Conservation (phyloP, 2,888 invertebrate species). For the Selenia dentaria region DNA sequence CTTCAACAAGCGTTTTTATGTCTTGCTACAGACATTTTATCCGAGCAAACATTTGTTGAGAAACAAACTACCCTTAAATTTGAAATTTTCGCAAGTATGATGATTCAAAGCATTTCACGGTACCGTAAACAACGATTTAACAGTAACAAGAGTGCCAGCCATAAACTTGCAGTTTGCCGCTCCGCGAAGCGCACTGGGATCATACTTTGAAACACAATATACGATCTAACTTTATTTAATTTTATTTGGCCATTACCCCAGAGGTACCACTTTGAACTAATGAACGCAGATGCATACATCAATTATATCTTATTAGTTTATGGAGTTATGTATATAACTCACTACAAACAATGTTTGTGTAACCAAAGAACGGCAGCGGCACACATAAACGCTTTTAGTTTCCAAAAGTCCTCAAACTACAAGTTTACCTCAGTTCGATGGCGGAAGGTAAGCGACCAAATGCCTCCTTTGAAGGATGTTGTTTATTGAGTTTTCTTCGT, state of each 20-base stretch:
- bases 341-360: background rate
- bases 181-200: constrained; percentile 19
- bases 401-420: constrained; percentile 28
- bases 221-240: constrained; percentile 33
- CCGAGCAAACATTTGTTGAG: no score
- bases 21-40: no score
- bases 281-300: background rate
- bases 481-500: constrained; percentile 45
- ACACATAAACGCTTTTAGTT: constrained; percentile 2
- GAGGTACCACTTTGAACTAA: constrained; percentile 16
- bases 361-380: background rate
- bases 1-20: no score
- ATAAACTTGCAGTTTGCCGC: constrained; percentile 22
- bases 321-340: background rate
- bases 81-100: background rate
- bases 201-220: constrained; percentile 31
- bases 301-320: background rate
- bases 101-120: constrained; percentile 6
- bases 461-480: constrained; percentile 35
- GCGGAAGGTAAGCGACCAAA: constrained; percentile 30
- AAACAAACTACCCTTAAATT: background rate
- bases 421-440: constrained; percentile 36
- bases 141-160: constrained; percentile 10
- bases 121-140: constrained; percentile 27
- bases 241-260: constrained; percentile 23